Percentiles rank a stretch among this genome's conserved stretches.
These are phyloP conservation scores for Pristionchus entomophagus DNA, from an alignment of 2,888 invertebrate species.

Conservation along the genomic window DNA sequence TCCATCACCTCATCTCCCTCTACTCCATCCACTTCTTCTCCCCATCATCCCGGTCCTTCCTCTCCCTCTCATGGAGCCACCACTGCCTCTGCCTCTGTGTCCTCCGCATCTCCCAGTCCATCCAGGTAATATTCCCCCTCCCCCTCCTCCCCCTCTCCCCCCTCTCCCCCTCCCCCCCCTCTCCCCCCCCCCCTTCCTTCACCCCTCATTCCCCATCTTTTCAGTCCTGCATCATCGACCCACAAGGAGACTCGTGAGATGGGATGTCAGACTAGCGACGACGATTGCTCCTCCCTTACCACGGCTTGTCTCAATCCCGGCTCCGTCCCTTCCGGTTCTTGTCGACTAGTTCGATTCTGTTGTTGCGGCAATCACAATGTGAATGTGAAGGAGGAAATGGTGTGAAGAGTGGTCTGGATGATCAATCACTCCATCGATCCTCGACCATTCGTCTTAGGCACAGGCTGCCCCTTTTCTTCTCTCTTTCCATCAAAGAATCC, in stretches of 20 bases:
- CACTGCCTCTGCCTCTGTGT: conserved; percentile 36
- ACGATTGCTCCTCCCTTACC: conserved; percentile 24
- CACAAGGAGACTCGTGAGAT: conserved; percentile 48
- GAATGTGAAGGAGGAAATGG: not conserved
- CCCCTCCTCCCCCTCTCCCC: not conserved
- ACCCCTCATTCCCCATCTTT: not conserved
- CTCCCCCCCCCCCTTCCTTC: not conserved
- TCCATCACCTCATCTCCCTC: conserved; percentile 37
- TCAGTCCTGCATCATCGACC: conserved; percentile 44
- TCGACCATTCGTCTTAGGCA: conserved; percentile 41
- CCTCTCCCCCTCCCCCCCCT: not conserved
- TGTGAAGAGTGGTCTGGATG: too few species aligned
- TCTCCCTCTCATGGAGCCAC: conserved; percentile 44
- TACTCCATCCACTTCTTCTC: conserved; percentile 47
- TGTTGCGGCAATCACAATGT: conserved; percentile 61
- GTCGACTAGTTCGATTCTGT: conserved; percentile 69
- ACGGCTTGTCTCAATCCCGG: conserved; percentile 47
- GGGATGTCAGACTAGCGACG: conserved; percentile 47
- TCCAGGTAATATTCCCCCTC: too few species aligned
- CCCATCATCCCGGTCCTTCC: conserved; percentile 15
- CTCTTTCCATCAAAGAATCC: conserved; percentile 49
- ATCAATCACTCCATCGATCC: not conserved
- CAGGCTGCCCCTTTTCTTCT: conserved; percentile 52
- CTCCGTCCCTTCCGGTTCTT: conserved; percentile 60
- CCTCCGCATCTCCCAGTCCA: conserved; percentile 23